phyloP scores from a whole-genome alignment of 2,888 invertebrate genomes.

The Callosobruchus maculatus region DNA sequence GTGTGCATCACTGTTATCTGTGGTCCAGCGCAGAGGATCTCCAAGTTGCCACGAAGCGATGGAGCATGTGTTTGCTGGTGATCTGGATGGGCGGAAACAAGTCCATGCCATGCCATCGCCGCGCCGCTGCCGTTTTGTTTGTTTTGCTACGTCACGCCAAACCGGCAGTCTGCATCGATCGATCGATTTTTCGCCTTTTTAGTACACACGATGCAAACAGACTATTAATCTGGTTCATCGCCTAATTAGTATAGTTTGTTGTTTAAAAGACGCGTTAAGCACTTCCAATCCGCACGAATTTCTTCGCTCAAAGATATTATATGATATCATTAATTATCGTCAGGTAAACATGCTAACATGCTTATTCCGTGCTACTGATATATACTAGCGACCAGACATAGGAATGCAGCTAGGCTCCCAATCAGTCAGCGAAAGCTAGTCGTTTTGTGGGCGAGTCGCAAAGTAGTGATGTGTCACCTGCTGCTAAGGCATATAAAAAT shows the following conservation, averaged over 20 bases:
- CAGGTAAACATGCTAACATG: too few species aligned
- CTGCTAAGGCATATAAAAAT: too few species aligned
- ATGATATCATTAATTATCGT: too few species aligned
- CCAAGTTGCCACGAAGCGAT: neutral
- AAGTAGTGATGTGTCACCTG: too few species aligned
- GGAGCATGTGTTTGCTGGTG: conserved; percentile 14
- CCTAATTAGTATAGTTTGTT: neutral
- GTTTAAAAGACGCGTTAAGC: too few species aligned
- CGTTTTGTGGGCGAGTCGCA: too few species aligned
- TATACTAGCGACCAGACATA: too few species aligned
- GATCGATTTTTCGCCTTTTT: neutral
- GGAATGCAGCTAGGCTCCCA: too few species aligned
- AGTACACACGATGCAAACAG: neutral
- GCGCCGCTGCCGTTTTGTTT: conserved; percentile 19
- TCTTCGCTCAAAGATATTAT: too few species aligned
- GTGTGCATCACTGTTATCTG: neutral
- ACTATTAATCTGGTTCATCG: neutral
- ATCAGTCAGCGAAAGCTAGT: too few species aligned
- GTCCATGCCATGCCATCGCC: conserved; percentile 22
- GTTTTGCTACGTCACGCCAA: conserved; percentile 11
- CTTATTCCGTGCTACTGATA: too few species aligned
- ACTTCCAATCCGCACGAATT: too few species aligned
- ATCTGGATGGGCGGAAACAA: conserved; percentile 25
- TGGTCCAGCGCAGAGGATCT: neutral
- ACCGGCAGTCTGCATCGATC: neutral